Conservation (phyloP, 2,797 vertebrate species). For the Sebastes diaconus region DNA sequence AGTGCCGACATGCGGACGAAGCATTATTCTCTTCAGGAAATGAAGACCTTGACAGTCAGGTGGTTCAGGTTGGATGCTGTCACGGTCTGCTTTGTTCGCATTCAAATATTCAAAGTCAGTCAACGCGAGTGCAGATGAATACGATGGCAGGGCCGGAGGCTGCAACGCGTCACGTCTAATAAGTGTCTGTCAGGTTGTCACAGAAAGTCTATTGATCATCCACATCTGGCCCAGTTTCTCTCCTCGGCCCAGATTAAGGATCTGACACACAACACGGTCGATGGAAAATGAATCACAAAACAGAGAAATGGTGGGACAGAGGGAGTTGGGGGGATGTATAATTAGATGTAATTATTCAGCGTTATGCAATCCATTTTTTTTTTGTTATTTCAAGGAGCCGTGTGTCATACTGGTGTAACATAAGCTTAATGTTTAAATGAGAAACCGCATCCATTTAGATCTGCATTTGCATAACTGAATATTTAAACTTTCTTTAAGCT, state of each 20-base stretch:
- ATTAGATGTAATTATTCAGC: slow-evolving; percentile 58
- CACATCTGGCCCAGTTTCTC: slow-evolving; percentile 49
- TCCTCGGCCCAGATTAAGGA: slow-evolving; percentile 27
- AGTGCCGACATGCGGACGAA: background rate
- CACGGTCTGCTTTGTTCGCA: slow-evolving; percentile 21
- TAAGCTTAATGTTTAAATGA: slow-evolving; percentile 40
- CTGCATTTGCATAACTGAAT: slow-evolving; percentile 32
- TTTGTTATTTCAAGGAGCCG: slow-evolving; percentile 22
- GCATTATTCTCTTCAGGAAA: slow-evolving; percentile 5
- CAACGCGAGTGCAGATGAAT: slow-evolving; percentile 17
- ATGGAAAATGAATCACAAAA: slow-evolving; percentile 34
- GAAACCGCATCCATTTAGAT: slow-evolving; percentile 30
- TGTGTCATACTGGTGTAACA: slow-evolving; percentile 34
- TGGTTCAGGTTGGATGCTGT: slow-evolving; percentile 15
- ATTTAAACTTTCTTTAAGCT: slow-evolving; percentile 12
- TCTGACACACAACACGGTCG: slow-evolving; percentile 18
- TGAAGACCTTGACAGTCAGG: slow-evolving; percentile 6
- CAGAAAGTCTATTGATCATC: slow-evolving; percentile 55
- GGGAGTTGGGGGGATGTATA: slow-evolving; percentile 39
- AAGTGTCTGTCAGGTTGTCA: slow-evolving; percentile 50
- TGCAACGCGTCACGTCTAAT: slow-evolving; percentile 45
- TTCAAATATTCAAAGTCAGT: slow-evolving; percentile 47
- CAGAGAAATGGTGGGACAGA: slow-evolving; percentile 13
- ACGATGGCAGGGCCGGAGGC: slow-evolving; percentile 36
- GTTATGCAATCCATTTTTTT: slow-evolving; percentile 25